Evolutionary conservation across 2,888 invertebrate genomes (phyloP), one percentile per base, ranked within the genome.

Genomic region (Nomada flava): DNA sequence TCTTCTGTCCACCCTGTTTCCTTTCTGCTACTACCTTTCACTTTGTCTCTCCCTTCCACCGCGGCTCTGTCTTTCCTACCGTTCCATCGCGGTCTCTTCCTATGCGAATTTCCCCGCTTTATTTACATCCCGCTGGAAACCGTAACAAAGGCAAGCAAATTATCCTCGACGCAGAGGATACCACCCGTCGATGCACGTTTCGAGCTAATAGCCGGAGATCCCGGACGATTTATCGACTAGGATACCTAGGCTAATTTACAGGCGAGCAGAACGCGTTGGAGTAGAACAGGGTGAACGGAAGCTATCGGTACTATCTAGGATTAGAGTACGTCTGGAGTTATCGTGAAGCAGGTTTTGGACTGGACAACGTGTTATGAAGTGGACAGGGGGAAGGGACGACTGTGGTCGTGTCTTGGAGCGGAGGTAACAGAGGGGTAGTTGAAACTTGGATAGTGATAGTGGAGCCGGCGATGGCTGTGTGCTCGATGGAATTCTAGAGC

Each of bases 181-280:
- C n/a, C n/a, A 64, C 74, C 50, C 65, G 65, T 42, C 79, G 65
- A 79, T 71, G 76, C 63, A 57, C 57, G 76, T 76, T 68, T 50
- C 69, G 59, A 60, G 80, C 85, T 90, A 91, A 91, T 91, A 88
- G 89, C 86, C 71, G 13, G 80, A 89, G 90, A 89, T 90, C 88
- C 71, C 72, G 59, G 86, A 76, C 88, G 90, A 91, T 91, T 91
- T 90, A 91, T 90, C 85, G 86, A 76, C 59, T 57, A 71, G 44
- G 18, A 2, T 62, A 20, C 29, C 44, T 62, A 63, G 20, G 77
- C 60, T 65, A 84, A 84, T 86, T 82, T 69, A 68, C 73, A 64
- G 55, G 44, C 44, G 47, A 20, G 13, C 13, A 60, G 50, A 55
- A 50, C 62, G 65, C 69, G 59, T 76, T 67, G 42, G 15, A 26